These are phyloP conservation scores for Pentamera pediparva DNA, from an alignment of 53 echinoderm and acorn worm genomes.

Conservation along the genomic window DNA sequence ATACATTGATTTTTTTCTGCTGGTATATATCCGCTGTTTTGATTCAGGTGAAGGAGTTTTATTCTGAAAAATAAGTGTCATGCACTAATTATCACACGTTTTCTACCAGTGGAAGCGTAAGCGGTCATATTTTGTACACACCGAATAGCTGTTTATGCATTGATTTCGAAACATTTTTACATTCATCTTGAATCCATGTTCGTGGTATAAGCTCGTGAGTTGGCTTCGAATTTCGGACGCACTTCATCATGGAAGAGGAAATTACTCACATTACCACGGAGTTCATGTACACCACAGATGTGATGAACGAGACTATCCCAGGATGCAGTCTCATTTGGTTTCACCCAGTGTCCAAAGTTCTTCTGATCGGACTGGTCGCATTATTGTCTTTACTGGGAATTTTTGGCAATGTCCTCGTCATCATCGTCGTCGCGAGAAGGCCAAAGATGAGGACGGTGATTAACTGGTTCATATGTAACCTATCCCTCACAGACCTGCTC, in stretches of 20 bases:
- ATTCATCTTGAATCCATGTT: too few species aligned
- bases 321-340: not conserved
- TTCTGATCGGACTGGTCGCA: constrained; percentile 10
- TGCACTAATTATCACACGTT: too few species aligned
- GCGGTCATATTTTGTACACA: not conserved
- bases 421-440: constrained; percentile 60
- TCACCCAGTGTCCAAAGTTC: constrained; percentile 3
- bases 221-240: too few species aligned
- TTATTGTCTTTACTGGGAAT: constrained; percentile 46
- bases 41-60: too few species aligned
- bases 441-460: constrained; percentile 94
- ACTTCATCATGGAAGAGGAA: not conserved
- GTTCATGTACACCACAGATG: not conserved
- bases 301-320: not conserved
- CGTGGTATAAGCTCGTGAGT: too few species aligned
- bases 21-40: too few species aligned
- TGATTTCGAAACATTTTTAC: too few species aligned
- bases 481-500: constrained; percentile 69
- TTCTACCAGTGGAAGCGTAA: too few species aligned
- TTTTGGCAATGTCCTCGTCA: constrained; percentile 68
- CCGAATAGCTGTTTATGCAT: not conserved
- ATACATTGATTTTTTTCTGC: too few species aligned
- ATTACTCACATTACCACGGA: not conserved
- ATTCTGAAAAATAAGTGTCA: too few species aligned
- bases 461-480: constrained; percentile 81